Conservation (phyloP, 2,797 vertebrate genomes). For the Onychomys arenicola region DNA sequence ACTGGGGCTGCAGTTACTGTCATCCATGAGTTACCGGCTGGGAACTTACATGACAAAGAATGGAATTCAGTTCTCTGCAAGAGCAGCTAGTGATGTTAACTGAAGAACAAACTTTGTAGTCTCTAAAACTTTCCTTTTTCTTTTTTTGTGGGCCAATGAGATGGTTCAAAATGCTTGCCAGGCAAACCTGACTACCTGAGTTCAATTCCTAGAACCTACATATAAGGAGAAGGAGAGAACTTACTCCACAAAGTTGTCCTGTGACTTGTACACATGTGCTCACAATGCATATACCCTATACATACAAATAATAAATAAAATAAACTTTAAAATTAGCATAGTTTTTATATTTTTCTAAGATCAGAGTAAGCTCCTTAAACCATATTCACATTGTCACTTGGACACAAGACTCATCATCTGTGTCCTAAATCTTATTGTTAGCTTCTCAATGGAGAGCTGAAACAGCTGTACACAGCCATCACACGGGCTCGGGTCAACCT, state of each 20-base stretch:
- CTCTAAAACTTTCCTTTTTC: neutral
- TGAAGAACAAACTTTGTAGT: neutral
- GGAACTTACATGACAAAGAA: neutral
- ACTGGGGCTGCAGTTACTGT: neutral
- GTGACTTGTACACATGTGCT: neutral
- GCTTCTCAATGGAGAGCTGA: constrained; percentile 91
- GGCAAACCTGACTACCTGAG: neutral
- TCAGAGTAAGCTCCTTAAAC: neutral
- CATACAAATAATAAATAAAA: neutral
- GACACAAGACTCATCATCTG: neutral
- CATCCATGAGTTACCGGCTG: neutral
- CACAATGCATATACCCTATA: no score
- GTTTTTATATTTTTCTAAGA: neutral
- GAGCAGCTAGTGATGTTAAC: neutral
- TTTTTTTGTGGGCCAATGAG: neutral
- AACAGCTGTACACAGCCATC: constrained; percentile 91
- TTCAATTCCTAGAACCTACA: neutral
- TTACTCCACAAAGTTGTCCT: neutral
- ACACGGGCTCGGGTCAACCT: constrained; percentile 91
- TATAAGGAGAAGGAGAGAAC: neutral
- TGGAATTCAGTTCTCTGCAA: neutral
- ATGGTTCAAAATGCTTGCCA: neutral
- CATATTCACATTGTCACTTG: neutral
- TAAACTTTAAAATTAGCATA: neutral
- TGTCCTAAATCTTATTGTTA: constrained; percentile 64